phyloP scores from a whole-genome alignment of 2,888 invertebrate genomes.

The Biston stratarius region DNA sequence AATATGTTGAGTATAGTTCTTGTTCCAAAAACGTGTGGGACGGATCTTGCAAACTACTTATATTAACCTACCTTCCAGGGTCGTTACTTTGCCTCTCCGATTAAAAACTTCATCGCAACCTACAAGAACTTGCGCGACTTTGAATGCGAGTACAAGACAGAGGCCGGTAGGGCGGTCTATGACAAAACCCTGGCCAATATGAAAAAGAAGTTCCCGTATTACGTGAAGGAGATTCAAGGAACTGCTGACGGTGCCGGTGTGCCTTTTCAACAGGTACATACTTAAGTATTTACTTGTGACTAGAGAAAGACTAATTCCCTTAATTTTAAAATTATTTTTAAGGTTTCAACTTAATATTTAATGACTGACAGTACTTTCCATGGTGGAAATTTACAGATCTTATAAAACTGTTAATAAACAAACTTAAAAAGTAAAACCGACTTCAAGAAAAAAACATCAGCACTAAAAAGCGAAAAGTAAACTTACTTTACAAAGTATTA shows the following conservation, averaged over 20 bases:
- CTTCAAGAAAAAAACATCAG: too few species aligned
- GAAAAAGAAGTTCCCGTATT: slow-evolving; percentile 91
- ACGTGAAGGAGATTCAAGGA: slow-evolving; percentile 93
- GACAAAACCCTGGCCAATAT: slow-evolving; percentile 91
- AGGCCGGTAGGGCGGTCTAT: slow-evolving; percentile 89
- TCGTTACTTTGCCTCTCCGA: slow-evolving; percentile 90
- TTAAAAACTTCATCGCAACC: slow-evolving; percentile 89
- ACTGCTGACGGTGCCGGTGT: slow-evolving; percentile 94
- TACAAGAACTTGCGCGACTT: slow-evolving; percentile 88
- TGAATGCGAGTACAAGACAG: slow-evolving; percentile 90
- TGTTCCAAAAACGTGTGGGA: too few species aligned
- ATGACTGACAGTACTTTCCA: too few species aligned
- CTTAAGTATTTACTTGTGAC: neutral
- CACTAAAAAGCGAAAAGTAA: too few species aligned
- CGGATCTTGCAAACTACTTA: too few species aligned
- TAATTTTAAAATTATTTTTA: too few species aligned
- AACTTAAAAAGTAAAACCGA: too few species aligned
- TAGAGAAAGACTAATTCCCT: neutral
- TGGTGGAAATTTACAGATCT: too few species aligned
- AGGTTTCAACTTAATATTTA: too few species aligned
- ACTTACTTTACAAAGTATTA: too few species aligned
- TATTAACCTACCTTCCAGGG: slow-evolving; percentile 86
- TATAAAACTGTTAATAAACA: too few species aligned
- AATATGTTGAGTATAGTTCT: too few species aligned
- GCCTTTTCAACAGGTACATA: slow-evolving; percentile 91